Conservation (phyloP, 2,113 vertebrate species). For the Centrocercus urophasianus region DNA sequence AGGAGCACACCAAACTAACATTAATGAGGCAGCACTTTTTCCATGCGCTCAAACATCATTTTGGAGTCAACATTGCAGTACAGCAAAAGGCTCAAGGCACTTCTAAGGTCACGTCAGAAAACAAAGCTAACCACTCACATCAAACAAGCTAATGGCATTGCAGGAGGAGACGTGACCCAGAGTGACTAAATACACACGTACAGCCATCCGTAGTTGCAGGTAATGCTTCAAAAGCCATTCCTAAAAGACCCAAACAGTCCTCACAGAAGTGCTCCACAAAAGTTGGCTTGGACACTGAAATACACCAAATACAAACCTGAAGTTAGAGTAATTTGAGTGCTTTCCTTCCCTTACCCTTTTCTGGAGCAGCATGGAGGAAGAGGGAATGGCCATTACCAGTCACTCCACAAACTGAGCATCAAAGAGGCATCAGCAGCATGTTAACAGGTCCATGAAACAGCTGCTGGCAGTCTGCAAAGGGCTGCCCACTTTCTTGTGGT, state of each 20-base stretch:
- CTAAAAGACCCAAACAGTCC: neutral
- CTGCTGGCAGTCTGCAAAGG: neutral
- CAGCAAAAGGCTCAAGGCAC: neutral
- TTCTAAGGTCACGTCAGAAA: neutral
- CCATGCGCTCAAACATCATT: neutral
- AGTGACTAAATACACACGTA: neutral
- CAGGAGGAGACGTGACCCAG: neutral
- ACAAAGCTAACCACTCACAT: neutral
- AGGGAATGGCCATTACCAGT: neutral
- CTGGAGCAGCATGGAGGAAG: fast-evolving
- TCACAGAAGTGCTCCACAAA: neutral
- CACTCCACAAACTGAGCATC: neutral
- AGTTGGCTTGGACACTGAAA: neutral
- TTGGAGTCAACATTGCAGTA: neutral
- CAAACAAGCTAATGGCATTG: neutral
- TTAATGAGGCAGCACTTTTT: neutral
- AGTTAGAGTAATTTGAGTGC: neutral
- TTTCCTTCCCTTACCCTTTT: neutral
- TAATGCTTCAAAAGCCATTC: neutral
- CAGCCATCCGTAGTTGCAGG: fast-evolving
- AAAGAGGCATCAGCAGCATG: neutral
- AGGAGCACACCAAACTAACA: neutral
- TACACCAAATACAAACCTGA: neutral
- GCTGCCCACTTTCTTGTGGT: neutral
- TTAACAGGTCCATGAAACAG: neutral